Conservation (phyloP, 2,797 vertebrate species). For the Pipistrellus kuhlii region DNA sequence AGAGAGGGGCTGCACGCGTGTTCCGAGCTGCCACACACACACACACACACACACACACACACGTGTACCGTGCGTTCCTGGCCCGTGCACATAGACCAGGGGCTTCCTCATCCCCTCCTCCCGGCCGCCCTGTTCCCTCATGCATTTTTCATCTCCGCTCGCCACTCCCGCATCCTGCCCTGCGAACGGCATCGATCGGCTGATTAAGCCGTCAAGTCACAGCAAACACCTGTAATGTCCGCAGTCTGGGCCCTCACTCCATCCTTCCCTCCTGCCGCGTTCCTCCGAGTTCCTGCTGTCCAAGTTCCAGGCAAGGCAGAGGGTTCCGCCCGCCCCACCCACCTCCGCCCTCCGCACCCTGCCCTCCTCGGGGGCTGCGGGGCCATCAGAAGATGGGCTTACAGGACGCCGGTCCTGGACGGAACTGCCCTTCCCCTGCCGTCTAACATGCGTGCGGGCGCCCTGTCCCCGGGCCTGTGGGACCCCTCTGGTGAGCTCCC, state of each 20-base stretch:
- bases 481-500: not conserved
- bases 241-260: constrained; percentile 84
- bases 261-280: constrained; percentile 54
- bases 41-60: too few species aligned
- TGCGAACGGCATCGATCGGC: constrained; percentile 90
- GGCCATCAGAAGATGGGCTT: not conserved
- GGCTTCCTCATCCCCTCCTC: constrained; percentile 90
- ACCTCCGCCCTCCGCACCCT: rapidly evolving
- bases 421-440: rapidly evolving
- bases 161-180: constrained; percentile 83
- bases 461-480: not conserved
- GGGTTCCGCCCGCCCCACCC: rapidly evolving
- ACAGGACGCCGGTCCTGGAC: too few species aligned
- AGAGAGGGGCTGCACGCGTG: not conserved
- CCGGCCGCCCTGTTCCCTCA: constrained; percentile 86
- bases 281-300: not conserved
- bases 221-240: constrained; percentile 92
- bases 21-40: not conserved
- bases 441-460: not conserved
- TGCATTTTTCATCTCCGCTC: constrained; percentile 92
- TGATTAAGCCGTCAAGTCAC: constrained; percentile 93
- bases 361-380: not conserved
- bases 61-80: constrained; percentile 61
- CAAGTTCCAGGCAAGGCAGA: rapidly evolving
- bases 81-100: constrained; percentile 88